A percentile compares a stretch with the other conserved stretches of the same genome.
Evolutionary conservation across 2,888 invertebrate species (phyloP).

Genomic region (Germaria angustata): DNA sequence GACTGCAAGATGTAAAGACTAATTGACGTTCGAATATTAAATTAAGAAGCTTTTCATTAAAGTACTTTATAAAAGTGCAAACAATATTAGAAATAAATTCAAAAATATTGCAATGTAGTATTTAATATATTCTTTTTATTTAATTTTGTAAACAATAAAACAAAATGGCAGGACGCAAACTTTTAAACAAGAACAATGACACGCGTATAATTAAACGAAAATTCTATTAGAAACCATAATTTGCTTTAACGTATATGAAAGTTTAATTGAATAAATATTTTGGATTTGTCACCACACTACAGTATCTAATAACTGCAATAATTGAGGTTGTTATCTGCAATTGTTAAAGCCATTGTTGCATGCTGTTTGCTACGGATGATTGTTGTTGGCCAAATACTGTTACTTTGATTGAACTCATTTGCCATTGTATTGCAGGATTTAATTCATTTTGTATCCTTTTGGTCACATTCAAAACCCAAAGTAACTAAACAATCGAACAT

Average conservation of each 20-base stretch:
- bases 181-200: background rate
- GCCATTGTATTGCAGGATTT: constrained; percentile 10
- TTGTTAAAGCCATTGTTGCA: constrained; percentile 41
- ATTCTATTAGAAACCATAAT: background rate
- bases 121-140: no score
- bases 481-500: constrained; percentile 31
- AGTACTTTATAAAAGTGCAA: background rate
- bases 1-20: background rate
- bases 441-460: constrained; percentile 19
- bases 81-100: no score
- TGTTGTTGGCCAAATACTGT: constrained; percentile 25
- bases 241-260: background rate
- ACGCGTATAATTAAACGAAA: background rate
- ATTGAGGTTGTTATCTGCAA: constrained; percentile 54
- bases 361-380: constrained; percentile 5
- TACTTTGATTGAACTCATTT: constrained; percentile 3
- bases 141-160: no score
- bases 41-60: constrained; percentile 13
- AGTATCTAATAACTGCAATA: constrained; percentile 38
- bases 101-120: no score
- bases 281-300: constrained; percentile 37
- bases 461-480: constrained; percentile 37
- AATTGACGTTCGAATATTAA: background rate
- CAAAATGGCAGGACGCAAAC: no score
- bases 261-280: background rate